Conservation (phyloP, 2,888 invertebrate genomes). For the Heteromurus nitidus region DNA sequence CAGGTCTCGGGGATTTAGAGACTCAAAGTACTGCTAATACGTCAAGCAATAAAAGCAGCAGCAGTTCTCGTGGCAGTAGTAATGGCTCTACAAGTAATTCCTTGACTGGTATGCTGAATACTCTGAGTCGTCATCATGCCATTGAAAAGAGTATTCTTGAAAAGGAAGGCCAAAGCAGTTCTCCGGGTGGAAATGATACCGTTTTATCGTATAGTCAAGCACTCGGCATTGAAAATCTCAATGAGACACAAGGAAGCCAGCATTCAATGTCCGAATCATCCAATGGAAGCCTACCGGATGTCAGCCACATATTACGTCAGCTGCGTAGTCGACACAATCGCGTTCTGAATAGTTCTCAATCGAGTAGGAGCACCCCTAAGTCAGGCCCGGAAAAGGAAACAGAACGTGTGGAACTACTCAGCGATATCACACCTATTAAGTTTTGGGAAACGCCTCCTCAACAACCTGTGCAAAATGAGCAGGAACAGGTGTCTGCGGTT, state of each 20-base stretch:
- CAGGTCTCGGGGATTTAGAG: not conserved
- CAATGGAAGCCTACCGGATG: slow-evolving; percentile 16
- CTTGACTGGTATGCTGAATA: slow-evolving; percentile 16
- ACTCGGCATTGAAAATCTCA: not conserved
- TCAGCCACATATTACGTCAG: not conserved
- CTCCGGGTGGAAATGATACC: not conserved
- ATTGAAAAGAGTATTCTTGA: slow-evolving; percentile 3
- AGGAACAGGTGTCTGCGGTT: slow-evolving; percentile 47
- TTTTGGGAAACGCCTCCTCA: slow-evolving; percentile 44
- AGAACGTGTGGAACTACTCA: slow-evolving; percentile 30
- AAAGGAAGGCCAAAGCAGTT: not conserved
- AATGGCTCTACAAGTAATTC: slow-evolving; percentile 22
- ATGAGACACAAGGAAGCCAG: not conserved
- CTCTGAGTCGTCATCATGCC: slow-evolving; percentile 22
- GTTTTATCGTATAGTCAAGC: not conserved
- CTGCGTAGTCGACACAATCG: slow-evolving; percentile 4
- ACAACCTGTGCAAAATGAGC: slow-evolving; percentile 3
- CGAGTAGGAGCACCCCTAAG: slow-evolving; percentile 22
- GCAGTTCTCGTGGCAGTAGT: not conserved
- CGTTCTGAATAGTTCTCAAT: not conserved
- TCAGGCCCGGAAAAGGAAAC: slow-evolving; percentile 42
- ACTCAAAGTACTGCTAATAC: not conserved
- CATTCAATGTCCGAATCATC: slow-evolving; percentile 1
- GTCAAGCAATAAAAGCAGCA: not conserved
- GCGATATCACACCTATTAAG: slow-evolving; percentile 29